Evolutionary conservation across 2,888 invertebrate species (phyloP), one percentile per base, ranked within the genome.

Genomic region (Actias luna): DNA sequence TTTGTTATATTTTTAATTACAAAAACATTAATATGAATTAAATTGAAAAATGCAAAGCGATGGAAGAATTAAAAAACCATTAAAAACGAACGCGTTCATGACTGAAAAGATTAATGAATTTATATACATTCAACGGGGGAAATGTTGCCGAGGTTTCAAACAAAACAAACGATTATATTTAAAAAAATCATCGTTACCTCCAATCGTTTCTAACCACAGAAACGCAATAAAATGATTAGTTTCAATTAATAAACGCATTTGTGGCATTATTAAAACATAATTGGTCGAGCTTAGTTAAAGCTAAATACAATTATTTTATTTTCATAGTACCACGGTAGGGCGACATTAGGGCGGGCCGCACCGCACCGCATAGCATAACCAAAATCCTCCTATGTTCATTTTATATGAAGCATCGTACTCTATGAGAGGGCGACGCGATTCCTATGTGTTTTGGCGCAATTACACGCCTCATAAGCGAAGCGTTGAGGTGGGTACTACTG

Each of bases 51-150:
- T 50, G 25, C 46, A 12, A 12, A 25, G 8, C 46, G 46, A 25
- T 22, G 22, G 25, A 25, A 22, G 25, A 50, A 50, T 50, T 50
- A 50, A 50, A 33, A n/a, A 50, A 50, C 46, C 46, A 22, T 25
- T 50, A 25, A 50, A 46, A 50, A 25, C 12, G 46, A 14, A 22
- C 18, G 12, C 25, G 46, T 12, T 50, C 12, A 50, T 25, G 46
- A 25, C 12, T 25, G 46, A 25, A 50, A 50, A 50, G 46, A 50
- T 50, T 50, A 50, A 50, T 50, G 46, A 50, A 50, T 25, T 50
- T 50, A 25, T 50, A 50, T 25, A 50, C 46, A 50, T 25, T 25
- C 46, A 50, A 25, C 22, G 12, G 10, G 46, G 22, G 25, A 50
- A 50, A 50, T 4, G 3, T 22, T 50, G 22, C 12, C 46, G 12